Percentiles rank a stretch among this genome's conserved stretches.
These are phyloP conservation scores for Apistogramma diplotaenia DNA, from an alignment of 2,113 vertebrate genomes.

Conservation along the genomic window DNA sequence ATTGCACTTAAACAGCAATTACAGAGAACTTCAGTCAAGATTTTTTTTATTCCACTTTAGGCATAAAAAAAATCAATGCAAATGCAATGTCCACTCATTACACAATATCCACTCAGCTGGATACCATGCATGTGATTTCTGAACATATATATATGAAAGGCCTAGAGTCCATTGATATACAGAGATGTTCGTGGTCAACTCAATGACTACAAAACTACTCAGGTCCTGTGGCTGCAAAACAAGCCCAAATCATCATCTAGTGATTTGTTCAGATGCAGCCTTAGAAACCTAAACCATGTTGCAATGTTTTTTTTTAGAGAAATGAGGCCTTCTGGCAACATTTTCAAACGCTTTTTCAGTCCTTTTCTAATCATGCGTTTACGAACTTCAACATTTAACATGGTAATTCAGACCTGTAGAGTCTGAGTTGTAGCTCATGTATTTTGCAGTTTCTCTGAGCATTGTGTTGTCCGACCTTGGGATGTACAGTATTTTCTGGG, in stretches of 20 bases:
- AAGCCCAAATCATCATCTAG: background rate
- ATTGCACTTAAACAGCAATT: no score
- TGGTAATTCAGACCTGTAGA: background rate
- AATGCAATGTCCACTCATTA: no score
- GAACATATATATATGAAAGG: no score
- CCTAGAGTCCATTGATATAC: background rate
- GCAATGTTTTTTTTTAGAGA: background rate
- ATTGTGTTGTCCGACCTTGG: background rate
- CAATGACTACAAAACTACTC: background rate
- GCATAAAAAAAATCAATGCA: no score
- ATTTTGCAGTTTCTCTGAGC: background rate
- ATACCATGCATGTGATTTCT: no score
- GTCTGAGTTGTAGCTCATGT: background rate
- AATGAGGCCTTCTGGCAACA: background rate
- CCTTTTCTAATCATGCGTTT: background rate
- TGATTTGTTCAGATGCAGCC: background rate
- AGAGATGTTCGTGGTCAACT: background rate
- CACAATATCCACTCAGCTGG: no score
- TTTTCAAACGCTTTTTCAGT: background rate
- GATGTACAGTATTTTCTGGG: background rate
- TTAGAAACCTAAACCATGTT: background rate
- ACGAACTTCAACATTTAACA: background rate
- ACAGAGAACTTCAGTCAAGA: no score
- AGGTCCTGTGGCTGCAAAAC: background rate
- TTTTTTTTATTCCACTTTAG: no score